Conservation (phyloP, 2,888 invertebrate species). For the Cremastinae sp. region DNA sequence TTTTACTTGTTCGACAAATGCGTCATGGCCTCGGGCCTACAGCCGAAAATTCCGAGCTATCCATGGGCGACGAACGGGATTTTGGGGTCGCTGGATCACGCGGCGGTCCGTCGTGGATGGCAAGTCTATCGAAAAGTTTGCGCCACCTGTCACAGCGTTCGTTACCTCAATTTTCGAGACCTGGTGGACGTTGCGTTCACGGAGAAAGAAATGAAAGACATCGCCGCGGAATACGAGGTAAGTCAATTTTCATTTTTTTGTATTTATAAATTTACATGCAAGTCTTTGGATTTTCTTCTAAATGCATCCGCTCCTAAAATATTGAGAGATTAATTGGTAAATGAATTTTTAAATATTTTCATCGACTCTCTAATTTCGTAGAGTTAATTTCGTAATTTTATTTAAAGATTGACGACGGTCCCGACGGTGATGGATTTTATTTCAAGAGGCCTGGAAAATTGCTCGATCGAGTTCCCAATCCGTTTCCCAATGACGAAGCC, state of each 20-base stretch:
- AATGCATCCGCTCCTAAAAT: too few relatives aligned
- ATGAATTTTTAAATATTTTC: too few relatives aligned
- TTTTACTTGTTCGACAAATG: conserved; percentile 85
- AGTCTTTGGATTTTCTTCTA: too few relatives aligned
- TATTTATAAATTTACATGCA: background rate
- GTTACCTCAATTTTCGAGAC: conserved; percentile 94
- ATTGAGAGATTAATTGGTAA: too few relatives aligned
- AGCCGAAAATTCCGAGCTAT: conserved; percentile 89
- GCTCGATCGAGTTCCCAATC: conserved; percentile 93
- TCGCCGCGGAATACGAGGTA: conserved; percentile 91
- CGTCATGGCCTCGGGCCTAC: conserved; percentile 89
- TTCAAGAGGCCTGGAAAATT: conserved; percentile 95
- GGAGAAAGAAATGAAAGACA: conserved; percentile 95
- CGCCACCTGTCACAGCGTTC: conserved; percentile 97
- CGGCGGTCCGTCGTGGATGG: conserved; percentile 91
- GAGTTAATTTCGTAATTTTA: background rate
- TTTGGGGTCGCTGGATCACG: conserved; percentile 91
- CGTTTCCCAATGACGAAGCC: conserved; percentile 97
- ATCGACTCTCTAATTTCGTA: background rate
- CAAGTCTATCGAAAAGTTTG: conserved; percentile 99
- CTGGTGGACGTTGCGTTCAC: conserved; percentile 93
- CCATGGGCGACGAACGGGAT: conserved; percentile 91
- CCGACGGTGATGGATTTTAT: conserved; percentile 92
- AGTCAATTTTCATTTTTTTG: background rate
- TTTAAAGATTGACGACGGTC: conserved; percentile 87